A percentile compares a stretch with the other conserved stretches of the same genome.
Conservation (phyloP, 2,888 invertebrate genomes). For the Nudaria mundana region DNA sequence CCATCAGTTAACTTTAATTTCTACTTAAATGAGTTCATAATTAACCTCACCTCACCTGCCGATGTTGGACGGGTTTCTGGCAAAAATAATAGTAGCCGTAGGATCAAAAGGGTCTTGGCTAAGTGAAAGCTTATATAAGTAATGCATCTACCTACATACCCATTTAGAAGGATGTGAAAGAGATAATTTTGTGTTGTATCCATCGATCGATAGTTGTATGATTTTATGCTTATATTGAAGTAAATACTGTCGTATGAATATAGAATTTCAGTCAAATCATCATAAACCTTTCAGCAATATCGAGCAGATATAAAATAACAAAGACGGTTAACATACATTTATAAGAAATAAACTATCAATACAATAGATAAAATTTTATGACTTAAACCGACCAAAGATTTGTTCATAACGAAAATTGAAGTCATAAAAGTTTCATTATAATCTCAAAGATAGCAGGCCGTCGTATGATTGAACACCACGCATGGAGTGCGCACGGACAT, state of each 20-base stretch:
- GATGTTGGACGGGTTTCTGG: too few relatives aligned
- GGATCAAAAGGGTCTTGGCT: too few relatives aligned
- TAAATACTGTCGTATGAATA: neutral
- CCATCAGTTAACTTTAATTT: too few relatives aligned
- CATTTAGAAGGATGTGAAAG: too few relatives aligned
- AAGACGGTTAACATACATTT: conserved; percentile 17
- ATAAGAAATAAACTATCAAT: conserved; percentile 23
- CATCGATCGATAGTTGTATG: too few relatives aligned
- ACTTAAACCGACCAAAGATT: conserved; percentile 32
- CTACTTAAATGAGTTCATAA: too few relatives aligned
- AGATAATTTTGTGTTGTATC: too few relatives aligned
- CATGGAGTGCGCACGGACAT: conserved; percentile 58
- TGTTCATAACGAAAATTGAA: conserved; percentile 59
- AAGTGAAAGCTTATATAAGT: too few relatives aligned
- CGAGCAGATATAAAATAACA: conserved; percentile 8
- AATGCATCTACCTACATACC: too few relatives aligned
- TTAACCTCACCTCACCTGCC: too few relatives aligned
- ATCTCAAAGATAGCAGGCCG: conserved; percentile 72
- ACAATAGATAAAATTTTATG: conserved; percentile 30
- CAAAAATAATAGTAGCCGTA: too few relatives aligned
- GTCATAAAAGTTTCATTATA: conserved; percentile 77
- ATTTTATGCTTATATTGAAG: too few relatives aligned
- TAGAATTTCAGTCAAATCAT: neutral
- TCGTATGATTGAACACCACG: conserved; percentile 68
- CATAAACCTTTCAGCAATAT: neutral